Percentiles rank a stretch among this genome's conserved stretches.
phyloP scores from a whole-genome alignment of 2,888 invertebrate genomes.

The Agrypnus murinus region DNA sequence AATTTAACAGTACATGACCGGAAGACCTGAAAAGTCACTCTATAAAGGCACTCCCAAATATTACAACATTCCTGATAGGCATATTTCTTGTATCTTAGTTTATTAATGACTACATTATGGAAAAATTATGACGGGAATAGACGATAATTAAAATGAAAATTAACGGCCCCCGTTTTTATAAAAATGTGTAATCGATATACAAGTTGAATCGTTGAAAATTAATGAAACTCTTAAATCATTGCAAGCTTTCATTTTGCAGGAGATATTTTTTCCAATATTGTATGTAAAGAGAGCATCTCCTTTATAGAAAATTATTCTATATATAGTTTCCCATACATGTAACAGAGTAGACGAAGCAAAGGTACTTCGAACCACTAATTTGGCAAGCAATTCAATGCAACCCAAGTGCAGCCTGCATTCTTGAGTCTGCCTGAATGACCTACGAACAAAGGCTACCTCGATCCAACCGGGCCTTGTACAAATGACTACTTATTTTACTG shows the following conservation, averaged over 20 bases:
- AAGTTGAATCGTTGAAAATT: neutral
- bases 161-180: slow-evolving; percentile 5
- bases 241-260: too few relatives aligned
- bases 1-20: slow-evolving; percentile 51
- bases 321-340: slow-evolving; percentile 40
- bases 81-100: slow-evolving; percentile 40
- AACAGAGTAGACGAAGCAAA: slow-evolving; percentile 19
- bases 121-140: slow-evolving; percentile 34
- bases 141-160: slow-evolving; percentile 15
- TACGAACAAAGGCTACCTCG: slow-evolving; percentile 57
- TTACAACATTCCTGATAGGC: slow-evolving; percentile 47
- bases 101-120: slow-evolving; percentile 45
- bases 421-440: slow-evolving; percentile 58
- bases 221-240: neutral
- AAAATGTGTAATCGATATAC: slow-evolving; percentile 8
- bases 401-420: slow-evolving; percentile 56
- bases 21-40: slow-evolving; percentile 47
- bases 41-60: slow-evolving; percentile 51
- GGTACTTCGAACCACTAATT: slow-evolving; percentile 47
- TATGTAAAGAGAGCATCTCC: too few relatives aligned
- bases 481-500: slow-evolving; percentile 56
- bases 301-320: too few relatives aligned
- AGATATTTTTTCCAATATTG: too few relatives aligned
- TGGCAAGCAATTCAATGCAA: slow-evolving; percentile 51
- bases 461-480: slow-evolving; percentile 55